Evolutionary conservation across 1,140 invertebrate genomes (phyloP).

Genomic region (Drosophila prosaltans): DNA sequence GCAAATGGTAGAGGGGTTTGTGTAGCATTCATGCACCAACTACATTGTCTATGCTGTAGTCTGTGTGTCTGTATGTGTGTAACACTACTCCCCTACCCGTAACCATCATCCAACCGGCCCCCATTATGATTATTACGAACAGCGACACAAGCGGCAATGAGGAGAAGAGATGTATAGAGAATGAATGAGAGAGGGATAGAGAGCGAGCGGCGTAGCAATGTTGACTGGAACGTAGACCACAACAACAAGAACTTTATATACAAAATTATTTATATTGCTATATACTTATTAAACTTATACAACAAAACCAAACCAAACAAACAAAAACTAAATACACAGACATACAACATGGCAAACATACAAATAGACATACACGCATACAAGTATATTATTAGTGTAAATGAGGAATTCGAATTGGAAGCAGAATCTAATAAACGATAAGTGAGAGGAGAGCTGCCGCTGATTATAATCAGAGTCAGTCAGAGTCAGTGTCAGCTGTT

Average conservation of each 20-base stretch:
- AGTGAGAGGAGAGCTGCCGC: conserved; percentile 40
- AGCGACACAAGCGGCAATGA: conserved; percentile 4
- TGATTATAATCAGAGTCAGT: conserved; percentile 34
- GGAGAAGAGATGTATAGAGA: conserved; percentile 4
- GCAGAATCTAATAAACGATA: conserved; percentile 42
- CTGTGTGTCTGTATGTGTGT: conserved; percentile 11
- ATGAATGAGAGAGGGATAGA: conserved; percentile 32
- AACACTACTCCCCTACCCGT: conserved; percentile 34
- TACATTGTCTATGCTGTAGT: conserved; percentile 64
- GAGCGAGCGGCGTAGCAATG: conserved; percentile 46
- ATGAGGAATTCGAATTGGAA: conserved; percentile 61
- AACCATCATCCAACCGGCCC: neutral
- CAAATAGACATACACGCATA: conserved; percentile 52
- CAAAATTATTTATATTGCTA: conserved; percentile 81
- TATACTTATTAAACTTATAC: conserved; percentile 80
- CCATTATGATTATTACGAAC: conserved; percentile 1
- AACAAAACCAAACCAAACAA: conserved; percentile 61
- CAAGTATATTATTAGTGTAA: conserved; percentile 79
- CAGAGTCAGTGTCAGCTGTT: conserved; percentile 36
- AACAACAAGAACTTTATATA: conserved; percentile 79
- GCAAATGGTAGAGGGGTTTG: conserved; percentile 58
- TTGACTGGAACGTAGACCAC: conserved; percentile 78
- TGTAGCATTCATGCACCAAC: conserved; percentile 53
- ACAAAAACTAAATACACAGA: conserved; percentile 42
- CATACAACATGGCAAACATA: conserved; percentile 50